Conservation (phyloP, 2,888 invertebrate species). For the Perithous albicinctus region DNA sequence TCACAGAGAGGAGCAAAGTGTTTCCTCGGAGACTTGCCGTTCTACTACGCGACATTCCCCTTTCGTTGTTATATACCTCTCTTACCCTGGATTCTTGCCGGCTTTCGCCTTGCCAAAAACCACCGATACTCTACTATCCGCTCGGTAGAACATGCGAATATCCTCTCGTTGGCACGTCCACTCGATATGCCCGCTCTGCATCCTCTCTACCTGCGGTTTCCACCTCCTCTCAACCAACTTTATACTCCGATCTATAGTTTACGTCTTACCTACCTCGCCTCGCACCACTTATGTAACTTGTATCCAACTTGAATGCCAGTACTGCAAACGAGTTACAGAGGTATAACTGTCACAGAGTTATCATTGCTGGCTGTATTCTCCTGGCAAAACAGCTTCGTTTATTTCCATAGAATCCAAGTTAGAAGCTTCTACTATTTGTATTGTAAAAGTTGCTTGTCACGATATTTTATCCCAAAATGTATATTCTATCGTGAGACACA, state of each 20-base stretch:
- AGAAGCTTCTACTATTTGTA: too few species aligned
- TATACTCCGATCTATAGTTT: constrained; percentile 1
- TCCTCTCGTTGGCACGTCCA: constrained; percentile 62
- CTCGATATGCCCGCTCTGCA: constrained; percentile 54
- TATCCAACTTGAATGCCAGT: too few species aligned
- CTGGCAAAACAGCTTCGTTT: not conserved
- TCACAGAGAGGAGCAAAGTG: constrained; percentile 47
- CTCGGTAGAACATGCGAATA: constrained; percentile 47
- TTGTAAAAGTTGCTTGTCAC: too few species aligned
- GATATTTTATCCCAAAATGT: too few species aligned
- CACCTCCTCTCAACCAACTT: constrained; percentile 3
- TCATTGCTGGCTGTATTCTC: not conserved
- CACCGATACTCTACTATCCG: constrained; percentile 54
- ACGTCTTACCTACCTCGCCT: not conserved
- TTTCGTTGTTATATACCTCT: constrained; percentile 16
- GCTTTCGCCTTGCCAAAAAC: constrained; percentile 61
- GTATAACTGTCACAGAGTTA: not conserved
- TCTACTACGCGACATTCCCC: constrained; percentile 32
- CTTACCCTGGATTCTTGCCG: constrained; percentile 28
- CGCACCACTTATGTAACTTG: too few species aligned
- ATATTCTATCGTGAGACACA: too few species aligned
- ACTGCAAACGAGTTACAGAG: too few species aligned
- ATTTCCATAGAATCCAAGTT: not conserved
- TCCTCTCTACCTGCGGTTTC: constrained; percentile 40
- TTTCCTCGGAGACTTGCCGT: constrained; percentile 39